Evolutionary conservation across 2,797 vertebrate genomes (phyloP).

Genomic region (Lithobates pipiens): DNA sequence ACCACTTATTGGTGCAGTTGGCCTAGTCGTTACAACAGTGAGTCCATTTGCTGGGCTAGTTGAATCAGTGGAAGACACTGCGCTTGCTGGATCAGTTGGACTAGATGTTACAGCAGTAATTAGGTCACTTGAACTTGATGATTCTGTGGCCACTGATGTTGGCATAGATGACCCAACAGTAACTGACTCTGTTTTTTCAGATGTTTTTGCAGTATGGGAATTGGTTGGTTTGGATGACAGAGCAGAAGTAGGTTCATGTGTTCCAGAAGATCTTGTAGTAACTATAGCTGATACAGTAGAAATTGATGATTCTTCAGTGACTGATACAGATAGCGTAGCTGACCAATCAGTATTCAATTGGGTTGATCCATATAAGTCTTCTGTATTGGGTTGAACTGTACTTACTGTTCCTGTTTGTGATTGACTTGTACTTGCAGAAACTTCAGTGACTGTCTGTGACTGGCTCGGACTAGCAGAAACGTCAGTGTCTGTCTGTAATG

Average conservation of each 20-base stretch:
- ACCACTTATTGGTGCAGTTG: background rate
- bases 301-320: too few species aligned
- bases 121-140: background rate
- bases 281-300: too few species aligned
- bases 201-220: background rate
- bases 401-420: background rate
- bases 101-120: background rate
- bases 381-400: too few species aligned
- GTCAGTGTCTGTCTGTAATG: background rate
- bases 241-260: background rate
- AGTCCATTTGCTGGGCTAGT: background rate
- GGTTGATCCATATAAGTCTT: too few species aligned
- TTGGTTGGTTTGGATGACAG: background rate
- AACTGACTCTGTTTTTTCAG: background rate
- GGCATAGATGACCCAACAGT: background rate
- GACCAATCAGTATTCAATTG: too few species aligned
- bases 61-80: background rate
- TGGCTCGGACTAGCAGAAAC: background rate
- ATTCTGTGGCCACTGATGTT: background rate
- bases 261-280: background rate
- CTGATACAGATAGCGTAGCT: too few species aligned
- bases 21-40: background rate
- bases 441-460: background rate
- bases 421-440: background rate
- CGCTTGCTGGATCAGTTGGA: background rate